Evolutionary conservation across 2,888 invertebrate genomes (phyloP).

Genomic region (Peribatodes rhomboidaria): DNA sequence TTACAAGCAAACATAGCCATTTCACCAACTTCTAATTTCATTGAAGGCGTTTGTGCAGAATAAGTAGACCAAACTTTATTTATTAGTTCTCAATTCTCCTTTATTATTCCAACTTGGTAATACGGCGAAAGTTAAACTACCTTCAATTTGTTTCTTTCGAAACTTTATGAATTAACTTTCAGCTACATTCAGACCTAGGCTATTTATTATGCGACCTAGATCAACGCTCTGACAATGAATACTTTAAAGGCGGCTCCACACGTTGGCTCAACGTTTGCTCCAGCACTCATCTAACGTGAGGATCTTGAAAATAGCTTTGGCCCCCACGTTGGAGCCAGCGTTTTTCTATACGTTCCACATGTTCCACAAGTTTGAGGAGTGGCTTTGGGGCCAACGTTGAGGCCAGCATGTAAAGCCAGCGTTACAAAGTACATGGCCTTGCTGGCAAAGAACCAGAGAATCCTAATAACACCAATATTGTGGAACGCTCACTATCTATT

Average conservation of each 20-base stretch:
- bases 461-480: conserved; percentile 8
- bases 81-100: background rate
- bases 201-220: background rate
- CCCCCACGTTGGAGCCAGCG: too few species aligned
- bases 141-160: background rate
- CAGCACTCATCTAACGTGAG: too few species aligned
- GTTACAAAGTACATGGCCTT: too few species aligned
- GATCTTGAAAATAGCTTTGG: too few species aligned
- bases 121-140: background rate
- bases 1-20: background rate
- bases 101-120: background rate
- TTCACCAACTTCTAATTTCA: background rate
- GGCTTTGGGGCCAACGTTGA: too few species aligned
- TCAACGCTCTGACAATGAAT: background rate
- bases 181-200: background rate
- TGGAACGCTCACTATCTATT: conserved; percentile 14
- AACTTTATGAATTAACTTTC: background rate
- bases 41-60: background rate
- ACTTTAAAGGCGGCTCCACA: too few species aligned
- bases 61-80: too few species aligned
- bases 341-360: too few species aligned
- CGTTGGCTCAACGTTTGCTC: too few species aligned
- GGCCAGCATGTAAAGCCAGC: too few species aligned
- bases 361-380: too few species aligned
- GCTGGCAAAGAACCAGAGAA: background rate